Percentiles rank a stretch among this genome's conserved stretches.
Conservation (phyloP, 2,888 invertebrate species). For the Sminthurides aquaticus region DNA sequence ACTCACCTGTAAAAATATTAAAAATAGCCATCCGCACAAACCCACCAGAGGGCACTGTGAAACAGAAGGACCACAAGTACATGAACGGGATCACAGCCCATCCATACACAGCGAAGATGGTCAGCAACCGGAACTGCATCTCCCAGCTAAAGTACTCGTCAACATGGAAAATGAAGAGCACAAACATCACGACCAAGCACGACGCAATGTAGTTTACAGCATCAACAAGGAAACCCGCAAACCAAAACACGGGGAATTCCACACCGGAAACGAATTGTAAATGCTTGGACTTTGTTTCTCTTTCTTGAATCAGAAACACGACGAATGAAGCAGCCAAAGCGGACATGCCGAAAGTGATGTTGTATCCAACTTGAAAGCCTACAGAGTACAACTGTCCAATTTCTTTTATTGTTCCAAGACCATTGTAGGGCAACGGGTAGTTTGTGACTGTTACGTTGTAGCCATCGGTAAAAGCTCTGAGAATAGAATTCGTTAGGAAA, state of each 20-base stretch:
- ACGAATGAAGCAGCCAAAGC: conserved; percentile 55
- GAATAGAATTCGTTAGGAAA: conserved; percentile 58
- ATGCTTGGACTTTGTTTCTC: conserved; percentile 60
- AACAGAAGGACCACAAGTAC: conserved; percentile 57
- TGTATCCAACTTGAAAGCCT: conserved; percentile 45
- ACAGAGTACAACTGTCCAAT: conserved; percentile 33
- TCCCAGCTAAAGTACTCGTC: conserved; percentile 28
- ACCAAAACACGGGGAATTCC: conserved; percentile 61
- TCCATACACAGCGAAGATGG: conserved; percentile 59
- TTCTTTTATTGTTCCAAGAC: conserved; percentile 49
- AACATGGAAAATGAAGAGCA: conserved; percentile 48
- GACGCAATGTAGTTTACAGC: conserved; percentile 58
- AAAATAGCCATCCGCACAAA: conserved; percentile 65
- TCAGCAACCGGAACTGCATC: conserved; percentile 29
- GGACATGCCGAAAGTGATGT: conserved; percentile 64
- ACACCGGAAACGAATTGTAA: conserved; percentile 67
- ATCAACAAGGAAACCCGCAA: conserved; percentile 62
- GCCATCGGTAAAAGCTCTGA: conserved; percentile 48
- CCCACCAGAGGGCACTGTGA: conserved; percentile 65
- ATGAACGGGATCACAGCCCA: conserved; percentile 65
- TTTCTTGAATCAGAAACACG: conserved; percentile 57
- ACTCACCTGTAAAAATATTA: conserved; percentile 64
- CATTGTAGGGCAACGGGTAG: conserved; percentile 59
- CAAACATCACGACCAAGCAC: conserved; percentile 54
- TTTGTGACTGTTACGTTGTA: conserved; percentile 53